Conservation (phyloP, 2,113 vertebrate species). For the Thunnus maccoyii region DNA sequence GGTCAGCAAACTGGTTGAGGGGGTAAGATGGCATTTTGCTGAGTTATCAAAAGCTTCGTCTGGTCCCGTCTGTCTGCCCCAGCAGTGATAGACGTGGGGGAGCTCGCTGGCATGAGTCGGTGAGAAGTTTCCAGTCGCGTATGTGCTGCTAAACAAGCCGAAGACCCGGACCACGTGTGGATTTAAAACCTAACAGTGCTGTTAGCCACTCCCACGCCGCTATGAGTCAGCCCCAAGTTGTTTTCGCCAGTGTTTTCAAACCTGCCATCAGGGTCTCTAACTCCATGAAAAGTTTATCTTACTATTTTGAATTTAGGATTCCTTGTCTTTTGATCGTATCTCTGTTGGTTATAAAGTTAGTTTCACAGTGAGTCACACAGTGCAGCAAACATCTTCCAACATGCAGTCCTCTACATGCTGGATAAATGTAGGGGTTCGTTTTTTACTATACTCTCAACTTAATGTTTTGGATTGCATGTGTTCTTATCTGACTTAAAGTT, state of each 20-base stretch:
- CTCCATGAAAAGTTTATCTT: neutral
- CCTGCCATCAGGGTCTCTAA: neutral
- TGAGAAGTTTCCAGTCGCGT: constrained; percentile 67
- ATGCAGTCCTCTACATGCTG: too few species aligned
- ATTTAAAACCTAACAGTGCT: constrained; percentile 78
- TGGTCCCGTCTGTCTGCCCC: constrained; percentile 47
- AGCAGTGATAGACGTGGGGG: constrained; percentile 47
- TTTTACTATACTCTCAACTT: too few species aligned
- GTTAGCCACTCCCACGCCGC: constrained; percentile 63
- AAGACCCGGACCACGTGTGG: constrained; percentile 77
- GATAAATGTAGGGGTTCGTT: too few species aligned
- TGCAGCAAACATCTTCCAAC: too few species aligned
- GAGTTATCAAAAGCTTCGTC: constrained; percentile 24
- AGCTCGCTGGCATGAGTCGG: constrained; percentile 60
- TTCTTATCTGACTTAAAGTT: too few species aligned
- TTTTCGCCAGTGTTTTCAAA: neutral
- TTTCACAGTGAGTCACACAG: too few species aligned
- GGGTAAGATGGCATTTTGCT: constrained; percentile 81
- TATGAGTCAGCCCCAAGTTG: neutral
- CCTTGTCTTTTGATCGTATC: too few species aligned
- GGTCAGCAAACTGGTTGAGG: constrained; percentile 75
- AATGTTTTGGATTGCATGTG: too few species aligned
- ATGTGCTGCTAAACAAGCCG: constrained; percentile 60
- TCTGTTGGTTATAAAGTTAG: too few species aligned
- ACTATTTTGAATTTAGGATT: too few species aligned